Evolutionary conservation across 2,888 invertebrate genomes (phyloP), one percentile per base, ranked within the genome.

Genomic region (Cataglyphis cursor): DNA sequence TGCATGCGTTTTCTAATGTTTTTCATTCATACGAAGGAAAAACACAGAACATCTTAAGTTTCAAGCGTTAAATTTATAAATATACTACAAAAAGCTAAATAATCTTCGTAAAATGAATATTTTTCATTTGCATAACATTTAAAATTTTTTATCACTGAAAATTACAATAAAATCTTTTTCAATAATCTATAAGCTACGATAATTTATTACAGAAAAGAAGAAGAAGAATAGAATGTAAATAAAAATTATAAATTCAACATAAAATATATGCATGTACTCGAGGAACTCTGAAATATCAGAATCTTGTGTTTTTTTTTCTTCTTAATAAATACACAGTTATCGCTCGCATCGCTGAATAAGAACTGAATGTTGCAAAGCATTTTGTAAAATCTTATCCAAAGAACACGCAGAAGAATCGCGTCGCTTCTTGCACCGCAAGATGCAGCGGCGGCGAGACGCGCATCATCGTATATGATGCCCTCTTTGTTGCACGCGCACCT

Each of bases 401-500:
- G 57, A 66, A 57, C n/a, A 9, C 54, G 8, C 41, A 28, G 12
- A 24, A n/a, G 41, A 44, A 44, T 44, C 51, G 51, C 51, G n/a
- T n/a, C 51, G 51, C 51, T 51, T 51, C n/a, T 51, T 51, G 51
- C 51, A 41, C 78, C 41, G 57, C 68, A 57, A 68, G 57, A 68
- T 62, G 68, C 48, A 48, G 15, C 72, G n/a, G 21, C 70, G 10
- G 12, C 70, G 21, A 57, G 51, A 31, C 31, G 70, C 70, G 48
- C 72, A 80, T 80, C 80, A 72, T 72, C 59, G 72, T 5, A 64
- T 81, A 64, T 81, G 82, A 86, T 89, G 90, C 87, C 85, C 86
- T 28, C 90, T 90, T 89, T 89, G 86, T 92, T 92, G 87, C 86
- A 85, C 84, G 88, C 88, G 75, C 88, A 90, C 90, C 90, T 92